Conservation (phyloP, 2,888 invertebrate genomes). For the Noctuana brunneofusca region DNA sequence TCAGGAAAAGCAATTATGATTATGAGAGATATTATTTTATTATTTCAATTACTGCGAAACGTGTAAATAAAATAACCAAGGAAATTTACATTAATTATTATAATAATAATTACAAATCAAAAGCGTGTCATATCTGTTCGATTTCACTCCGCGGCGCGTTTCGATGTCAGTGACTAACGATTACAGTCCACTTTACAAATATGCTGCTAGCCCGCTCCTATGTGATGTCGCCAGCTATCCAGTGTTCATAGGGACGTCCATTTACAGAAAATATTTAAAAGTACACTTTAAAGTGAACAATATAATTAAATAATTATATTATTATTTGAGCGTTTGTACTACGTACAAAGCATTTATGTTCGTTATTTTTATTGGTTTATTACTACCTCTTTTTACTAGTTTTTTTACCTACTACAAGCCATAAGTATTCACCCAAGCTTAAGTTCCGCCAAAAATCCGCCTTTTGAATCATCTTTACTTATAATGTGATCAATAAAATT, state of each 20-base stretch:
- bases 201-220: constrained; percentile 41
- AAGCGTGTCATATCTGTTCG: constrained; percentile 54
- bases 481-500: no score
- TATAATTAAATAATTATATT: no score
- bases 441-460: no score
- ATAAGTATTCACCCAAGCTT: no score
- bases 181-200: constrained; percentile 58
- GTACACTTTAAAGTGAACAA: no score
- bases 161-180: constrained; percentile 67
- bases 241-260: constrained; percentile 2
- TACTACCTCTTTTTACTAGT: no score
- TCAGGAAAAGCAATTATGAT: background rate
- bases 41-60: constrained; percentile 20
- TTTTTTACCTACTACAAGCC: no score
- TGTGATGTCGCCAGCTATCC: constrained; percentile 24
- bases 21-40: background rate
- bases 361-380: no score
- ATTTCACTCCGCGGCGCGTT: constrained; percentile 56
- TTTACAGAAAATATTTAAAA: background rate
- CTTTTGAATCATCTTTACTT: no score
- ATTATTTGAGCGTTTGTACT: no score
- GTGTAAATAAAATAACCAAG: background rate
- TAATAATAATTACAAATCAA: constrained; percentile 42
- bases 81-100: constrained; percentile 26
- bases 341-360: no score